Evolutionary conservation across 2,888 invertebrate genomes (phyloP).

Genomic region (Eulithis testata): DNA sequence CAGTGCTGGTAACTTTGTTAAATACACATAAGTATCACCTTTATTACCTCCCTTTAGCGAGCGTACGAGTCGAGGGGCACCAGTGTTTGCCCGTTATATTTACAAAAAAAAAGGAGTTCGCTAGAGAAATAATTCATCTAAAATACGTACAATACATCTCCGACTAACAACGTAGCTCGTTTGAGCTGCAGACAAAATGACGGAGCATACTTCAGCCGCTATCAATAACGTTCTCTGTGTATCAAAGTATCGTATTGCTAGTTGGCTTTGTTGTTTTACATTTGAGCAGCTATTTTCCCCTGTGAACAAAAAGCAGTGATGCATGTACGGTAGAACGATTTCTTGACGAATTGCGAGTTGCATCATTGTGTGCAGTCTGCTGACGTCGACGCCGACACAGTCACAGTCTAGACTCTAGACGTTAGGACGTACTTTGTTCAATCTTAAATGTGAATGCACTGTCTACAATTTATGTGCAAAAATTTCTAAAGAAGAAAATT

Average conservation of each 20-base stretch:
- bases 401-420: constrained; percentile 50
- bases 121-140: constrained; percentile 50
- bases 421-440: constrained; percentile 45
- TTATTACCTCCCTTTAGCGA: constrained; percentile 36
- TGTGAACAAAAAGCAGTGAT: constrained; percentile 48
- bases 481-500: not conserved
- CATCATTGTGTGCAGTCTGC: constrained; percentile 37
- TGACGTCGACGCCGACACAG: constrained; percentile 39
- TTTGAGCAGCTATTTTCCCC: constrained; percentile 47
- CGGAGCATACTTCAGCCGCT: constrained; percentile 57
- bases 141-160: constrained; percentile 59
- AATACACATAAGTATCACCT: constrained; percentile 48
- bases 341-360: constrained; percentile 61
- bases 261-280: constrained; percentile 53
- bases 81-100: constrained; percentile 44
- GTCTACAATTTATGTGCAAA: constrained; percentile 31
- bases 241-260: constrained; percentile 51
- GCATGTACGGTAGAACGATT: constrained; percentile 41
- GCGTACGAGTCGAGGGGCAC: constrained; percentile 33
- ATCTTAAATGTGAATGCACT: constrained; percentile 51
- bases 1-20: constrained; percentile 55
- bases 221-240: constrained; percentile 56
- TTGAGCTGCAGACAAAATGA: constrained; percentile 62
- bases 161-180: constrained; percentile 55
- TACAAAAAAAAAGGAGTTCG: constrained; percentile 51